phyloP scores from a whole-genome alignment of 2,113 vertebrate species.

The Rhinogobius similis region DNA sequence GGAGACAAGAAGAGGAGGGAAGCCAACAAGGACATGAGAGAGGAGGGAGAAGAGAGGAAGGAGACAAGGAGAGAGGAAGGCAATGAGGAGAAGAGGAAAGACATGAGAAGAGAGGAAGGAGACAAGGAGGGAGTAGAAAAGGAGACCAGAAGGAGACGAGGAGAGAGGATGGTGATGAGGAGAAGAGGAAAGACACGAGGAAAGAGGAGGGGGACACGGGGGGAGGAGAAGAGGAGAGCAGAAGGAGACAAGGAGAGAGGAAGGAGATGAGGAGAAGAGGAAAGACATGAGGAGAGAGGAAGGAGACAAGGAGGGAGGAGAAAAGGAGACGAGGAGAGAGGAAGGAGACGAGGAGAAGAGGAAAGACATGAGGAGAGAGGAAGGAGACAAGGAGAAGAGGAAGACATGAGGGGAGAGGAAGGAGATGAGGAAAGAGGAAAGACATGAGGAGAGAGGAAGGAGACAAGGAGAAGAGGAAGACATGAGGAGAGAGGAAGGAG shows the following conservation, averaged over 20 bases:
- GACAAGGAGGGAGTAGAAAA: not conserved
- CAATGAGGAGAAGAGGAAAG: not conserved
- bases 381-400: too few species aligned
- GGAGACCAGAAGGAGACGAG: not conserved
- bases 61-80: not conserved
- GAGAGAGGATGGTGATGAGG: not conserved
- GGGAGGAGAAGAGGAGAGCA: not conserved
- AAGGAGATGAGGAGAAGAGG: not conserved
- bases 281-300: too few species aligned
- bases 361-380: too few species aligned
- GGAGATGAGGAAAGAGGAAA: too few species aligned
- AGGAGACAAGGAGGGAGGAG: not conserved
- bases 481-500: too few species aligned
- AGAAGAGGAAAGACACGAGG: not conserved
- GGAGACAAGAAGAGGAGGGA: too few species aligned
- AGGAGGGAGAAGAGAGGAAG: not conserved
- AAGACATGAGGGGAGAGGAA: too few species aligned
- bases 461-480: too few species aligned
- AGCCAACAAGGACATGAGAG: conserved; percentile 24
- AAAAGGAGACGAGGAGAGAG: not conserved
- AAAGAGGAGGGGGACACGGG: not conserved
- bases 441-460: too few species aligned
- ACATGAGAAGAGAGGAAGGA: not conserved
- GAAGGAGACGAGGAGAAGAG: not conserved
- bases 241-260: not conserved